phyloP scores from a whole-genome alignment of 2,113 vertebrate genomes.

The Muntiacus reevesi region DNA sequence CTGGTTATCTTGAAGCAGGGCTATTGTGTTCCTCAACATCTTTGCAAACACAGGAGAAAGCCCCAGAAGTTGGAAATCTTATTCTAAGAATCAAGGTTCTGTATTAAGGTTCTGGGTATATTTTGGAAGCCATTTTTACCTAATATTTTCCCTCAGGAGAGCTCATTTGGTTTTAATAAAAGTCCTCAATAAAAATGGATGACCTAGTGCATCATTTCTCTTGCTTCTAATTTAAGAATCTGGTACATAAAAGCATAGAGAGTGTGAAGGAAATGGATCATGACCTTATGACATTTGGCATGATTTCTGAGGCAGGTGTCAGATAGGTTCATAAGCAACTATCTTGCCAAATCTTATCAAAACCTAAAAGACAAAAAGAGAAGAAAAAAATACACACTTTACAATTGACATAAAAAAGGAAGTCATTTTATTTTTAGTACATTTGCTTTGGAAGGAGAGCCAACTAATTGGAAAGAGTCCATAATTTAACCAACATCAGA shows the following conservation, averaged over 20 bases:
- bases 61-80: background rate
- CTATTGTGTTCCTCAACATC: background rate
- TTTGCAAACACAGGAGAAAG: constrained; percentile 3
- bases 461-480: constrained; percentile 71
- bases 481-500: constrained; percentile 69
- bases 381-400: constrained; percentile 53
- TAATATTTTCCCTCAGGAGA: constrained; percentile 31
- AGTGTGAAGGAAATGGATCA: constrained; percentile 68
- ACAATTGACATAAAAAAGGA: constrained; percentile 73
- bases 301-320: constrained; percentile 68
- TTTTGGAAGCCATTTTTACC: constrained; percentile 49
- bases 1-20: background rate
- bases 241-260: constrained; percentile 53
- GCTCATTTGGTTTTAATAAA: constrained; percentile 59
- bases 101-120: background rate
- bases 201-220: constrained; percentile 28
- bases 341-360: constrained; percentile 76
- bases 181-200: constrained; percentile 23
- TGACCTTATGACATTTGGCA: constrained; percentile 69
- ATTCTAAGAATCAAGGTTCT: constrained; percentile 1
- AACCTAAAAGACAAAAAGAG: constrained; percentile 67
- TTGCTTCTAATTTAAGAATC: constrained; percentile 68
- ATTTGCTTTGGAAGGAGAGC: constrained; percentile 65
- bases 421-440: constrained; percentile 75
- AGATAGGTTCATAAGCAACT: constrained; percentile 60